These are phyloP conservation scores for Rhodophaea formosa DNA, from an alignment of 2,888 invertebrate genomes.

Conservation along the genomic window DNA sequence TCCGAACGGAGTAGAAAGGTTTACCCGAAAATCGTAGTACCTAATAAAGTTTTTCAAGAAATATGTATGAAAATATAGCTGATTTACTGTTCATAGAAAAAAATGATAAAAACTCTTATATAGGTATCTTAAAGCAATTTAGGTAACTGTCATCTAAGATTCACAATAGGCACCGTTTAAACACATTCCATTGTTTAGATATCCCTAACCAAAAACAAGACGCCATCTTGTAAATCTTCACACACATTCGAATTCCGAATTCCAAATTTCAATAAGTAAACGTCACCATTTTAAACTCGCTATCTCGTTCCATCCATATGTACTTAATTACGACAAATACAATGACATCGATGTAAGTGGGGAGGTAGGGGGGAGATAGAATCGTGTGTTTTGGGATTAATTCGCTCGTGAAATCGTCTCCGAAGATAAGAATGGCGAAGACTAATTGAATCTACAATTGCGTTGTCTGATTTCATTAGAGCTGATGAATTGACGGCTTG, in stretches of 20 bases:
- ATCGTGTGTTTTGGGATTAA: conserved; percentile 81
- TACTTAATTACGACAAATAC: conserved; percentile 77
- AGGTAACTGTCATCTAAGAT: neutral
- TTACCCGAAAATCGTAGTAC: too few relatives aligned
- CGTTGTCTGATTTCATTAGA: conserved; percentile 77
- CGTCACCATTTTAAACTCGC: conserved; percentile 15
- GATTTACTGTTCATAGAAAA: neutral
- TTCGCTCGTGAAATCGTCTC: conserved; percentile 81
- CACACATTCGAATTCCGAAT: conserved; percentile 6
- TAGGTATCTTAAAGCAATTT: too few relatives aligned
- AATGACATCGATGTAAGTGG: conserved; percentile 64
- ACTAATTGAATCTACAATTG: conserved; percentile 81
- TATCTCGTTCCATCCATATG: conserved; percentile 50
- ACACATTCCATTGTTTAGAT: neutral
- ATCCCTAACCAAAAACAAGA: conserved; percentile 2
- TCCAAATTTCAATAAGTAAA: conserved; percentile 13
- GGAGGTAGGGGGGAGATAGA: conserved; percentile 70
- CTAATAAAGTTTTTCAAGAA: too few relatives aligned
- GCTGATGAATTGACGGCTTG: conserved; percentile 27
- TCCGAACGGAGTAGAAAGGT: too few relatives aligned
- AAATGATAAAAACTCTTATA: too few relatives aligned
- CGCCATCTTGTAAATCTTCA: conserved; percentile 12
- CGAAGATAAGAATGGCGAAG: conserved; percentile 79
- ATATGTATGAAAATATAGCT: neutral
- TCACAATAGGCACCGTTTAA: neutral